phyloP scores from a whole-genome alignment of 2,797 vertebrate genomes.

The Basileuterus tristriatus region DNA sequence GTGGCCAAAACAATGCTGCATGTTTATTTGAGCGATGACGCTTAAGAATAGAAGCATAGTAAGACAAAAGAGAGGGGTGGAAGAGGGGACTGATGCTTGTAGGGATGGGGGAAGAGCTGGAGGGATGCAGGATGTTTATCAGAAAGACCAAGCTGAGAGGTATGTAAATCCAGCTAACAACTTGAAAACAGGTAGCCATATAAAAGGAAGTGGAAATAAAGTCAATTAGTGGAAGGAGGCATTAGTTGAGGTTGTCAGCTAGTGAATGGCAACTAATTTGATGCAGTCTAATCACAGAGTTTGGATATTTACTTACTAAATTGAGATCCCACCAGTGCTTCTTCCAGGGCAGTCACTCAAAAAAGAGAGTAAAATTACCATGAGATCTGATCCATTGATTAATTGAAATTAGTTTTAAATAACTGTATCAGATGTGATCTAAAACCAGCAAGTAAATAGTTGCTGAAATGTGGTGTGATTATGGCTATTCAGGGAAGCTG shows the following conservation, averaged over 20 bases:
- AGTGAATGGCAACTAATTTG: slow-evolving; percentile 27
- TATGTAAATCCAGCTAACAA: slow-evolving; percentile 48
- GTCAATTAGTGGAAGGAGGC: slow-evolving; percentile 31
- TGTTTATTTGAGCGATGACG: not conserved
- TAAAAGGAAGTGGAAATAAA: slow-evolving; percentile 60
- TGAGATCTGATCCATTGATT: not conserved
- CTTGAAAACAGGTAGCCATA: slow-evolving; percentile 31
- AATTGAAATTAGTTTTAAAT: slow-evolving; percentile 26
- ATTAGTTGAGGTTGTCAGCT: slow-evolving; percentile 41
- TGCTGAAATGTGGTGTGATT: not conserved
- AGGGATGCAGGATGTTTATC: not conserved
- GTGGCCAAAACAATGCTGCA: not conserved
- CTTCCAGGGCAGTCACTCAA: not conserved
- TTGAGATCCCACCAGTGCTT: not conserved
- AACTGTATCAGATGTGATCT: not conserved
- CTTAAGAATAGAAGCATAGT: not conserved
- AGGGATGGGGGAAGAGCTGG: not conserved
- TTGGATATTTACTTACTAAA: slow-evolving; percentile 47
- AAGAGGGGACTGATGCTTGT: not conserved
- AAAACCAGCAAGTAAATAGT: not conserved
- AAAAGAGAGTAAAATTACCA: not conserved
- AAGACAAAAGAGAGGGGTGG: not conserved
- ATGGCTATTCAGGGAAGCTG: not conserved
- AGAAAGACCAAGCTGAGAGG: not conserved
- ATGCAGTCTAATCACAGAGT: slow-evolving; percentile 31